A percentile compares a stretch with the other conserved stretches of the same genome.
These are phyloP conservation scores for Girardinus metallicus DNA, from an alignment of 2,797 vertebrate genomes.

Conservation along the genomic window DNA sequence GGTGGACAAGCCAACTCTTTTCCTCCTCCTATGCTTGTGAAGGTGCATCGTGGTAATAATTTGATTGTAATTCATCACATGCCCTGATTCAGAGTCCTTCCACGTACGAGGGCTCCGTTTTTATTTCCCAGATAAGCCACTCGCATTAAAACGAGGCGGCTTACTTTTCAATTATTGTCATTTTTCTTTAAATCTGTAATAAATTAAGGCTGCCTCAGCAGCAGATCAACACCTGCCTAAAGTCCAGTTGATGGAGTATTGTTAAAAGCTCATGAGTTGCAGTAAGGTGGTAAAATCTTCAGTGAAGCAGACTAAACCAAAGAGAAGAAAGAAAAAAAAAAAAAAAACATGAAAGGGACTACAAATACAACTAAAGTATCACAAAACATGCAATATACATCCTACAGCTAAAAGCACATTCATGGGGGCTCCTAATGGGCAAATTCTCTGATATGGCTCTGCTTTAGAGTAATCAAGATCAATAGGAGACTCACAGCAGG, in stretches of 20 bases:
- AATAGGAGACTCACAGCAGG: constrained; percentile 62
- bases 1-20: constrained; percentile 64
- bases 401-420: constrained; percentile 79
- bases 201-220: constrained; percentile 71
- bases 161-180: constrained; percentile 27
- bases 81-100: constrained; percentile 76
- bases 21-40: constrained; percentile 33
- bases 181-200: constrained; percentile 38
- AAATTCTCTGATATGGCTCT: constrained; percentile 78
- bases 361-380: constrained; percentile 60
- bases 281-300: constrained; percentile 74
- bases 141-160: constrained; percentile 65
- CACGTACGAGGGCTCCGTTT: constrained; percentile 60
- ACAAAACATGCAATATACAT: constrained; percentile 78
- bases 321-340: constrained; percentile 24
- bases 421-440: constrained; percentile 72
- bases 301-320: constrained; percentile 70
- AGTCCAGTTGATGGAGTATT: constrained; percentile 75
- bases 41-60: constrained; percentile 75
- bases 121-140: constrained; percentile 72
- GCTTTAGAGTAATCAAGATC: constrained; percentile 69
- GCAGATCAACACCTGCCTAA: constrained; percentile 67
- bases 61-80: constrained; percentile 80
- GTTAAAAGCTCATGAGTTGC: constrained; percentile 75
- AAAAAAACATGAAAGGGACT: constrained; percentile 48